Evolutionary conservation across 2,888 invertebrate genomes (phyloP), one percentile per base, ranked within the genome.

Genomic region (Euproctis similis): DNA sequence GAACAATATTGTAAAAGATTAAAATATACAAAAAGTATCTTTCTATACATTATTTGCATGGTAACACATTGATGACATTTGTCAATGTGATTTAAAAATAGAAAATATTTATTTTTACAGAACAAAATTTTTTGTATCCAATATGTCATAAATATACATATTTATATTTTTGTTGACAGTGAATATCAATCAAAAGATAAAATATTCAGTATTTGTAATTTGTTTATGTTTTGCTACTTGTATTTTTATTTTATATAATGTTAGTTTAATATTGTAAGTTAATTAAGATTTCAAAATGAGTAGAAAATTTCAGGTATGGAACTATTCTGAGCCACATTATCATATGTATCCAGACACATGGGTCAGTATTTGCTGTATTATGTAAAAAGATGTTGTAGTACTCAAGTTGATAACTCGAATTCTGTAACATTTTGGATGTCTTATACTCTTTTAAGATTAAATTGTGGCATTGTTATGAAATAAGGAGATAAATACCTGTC

Each of bases 301-400:
- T 32, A 67, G 77, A 63, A 85, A 84, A 82, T 85, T 85, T 78
- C 84, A 77, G 80, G 82, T 84, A 59, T 84, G 82, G 82, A 84
- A 84, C 63, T 82, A 76, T 64, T 84, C 81, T 17, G 80, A 84
- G 59, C 78, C 84, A 37, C 76, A 77, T 65, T 84, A 82, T 48
- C 76, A 81, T 69, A 77, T 85, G 81, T 80, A 78, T 65, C 84
- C 81, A 35, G 81, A 82, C 44, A 71, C 80, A 57, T 82, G 81
- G 82, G 84, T 77, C 40, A 50, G 71, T 52, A 38, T 26, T 13
- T 7, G 8, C 14, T 4, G 14, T 14, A 4, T 7, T 8, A 8
- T 7, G 18, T 18, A 8, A 18, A 7, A 18, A 18, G 4, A 14
- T 14, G 14, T n/a, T n/a, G n/a, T n/a, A n/a, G n/a, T n/a, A n/a